A percentile compares a stretch with the other conserved stretches of the same genome.
Evolutionary conservation across 2,113 vertebrate species (phyloP).

Genomic region (Nycticorax nycticorax): DNA sequence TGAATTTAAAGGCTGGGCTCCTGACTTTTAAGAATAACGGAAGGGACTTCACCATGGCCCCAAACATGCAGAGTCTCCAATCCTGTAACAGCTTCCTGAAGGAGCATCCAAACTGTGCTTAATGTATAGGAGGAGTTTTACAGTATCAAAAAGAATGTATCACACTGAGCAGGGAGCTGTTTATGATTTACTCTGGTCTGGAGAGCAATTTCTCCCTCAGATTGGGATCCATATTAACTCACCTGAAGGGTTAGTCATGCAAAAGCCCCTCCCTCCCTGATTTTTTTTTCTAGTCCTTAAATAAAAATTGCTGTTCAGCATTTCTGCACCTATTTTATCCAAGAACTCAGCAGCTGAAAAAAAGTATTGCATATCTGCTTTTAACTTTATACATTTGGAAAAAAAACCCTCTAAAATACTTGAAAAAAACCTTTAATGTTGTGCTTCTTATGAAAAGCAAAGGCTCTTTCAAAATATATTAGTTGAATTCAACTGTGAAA

Average conservation of each 20-base stretch:
- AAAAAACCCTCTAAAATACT: not conserved
- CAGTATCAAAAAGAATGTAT: not conserved
- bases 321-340: not conserved
- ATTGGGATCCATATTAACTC: not conserved
- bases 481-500: not conserved
- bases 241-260: not conserved
- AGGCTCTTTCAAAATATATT: not conserved
- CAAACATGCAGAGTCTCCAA: not conserved
- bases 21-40: not conserved
- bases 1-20: not conserved
- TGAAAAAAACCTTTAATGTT: not conserved
- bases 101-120: fast-evolving
- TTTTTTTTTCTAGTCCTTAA: not conserved
- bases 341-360: not conserved
- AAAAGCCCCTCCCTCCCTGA: fast-evolving
- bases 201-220: not conserved
- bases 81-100: not conserved
- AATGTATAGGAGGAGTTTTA: not conserved
- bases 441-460: not conserved
- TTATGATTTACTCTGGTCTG: not conserved
- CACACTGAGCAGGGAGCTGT: not conserved
- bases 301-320: not conserved
- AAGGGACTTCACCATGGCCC: not conserved
- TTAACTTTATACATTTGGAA: not conserved
- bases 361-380: not conserved